Percentiles rank a stretch among this genome's conserved stretches.
These are phyloP conservation scores for Ophioninae sp. DNA, from an alignment of 2,888 invertebrate genomes.

Conservation along the genomic window DNA sequence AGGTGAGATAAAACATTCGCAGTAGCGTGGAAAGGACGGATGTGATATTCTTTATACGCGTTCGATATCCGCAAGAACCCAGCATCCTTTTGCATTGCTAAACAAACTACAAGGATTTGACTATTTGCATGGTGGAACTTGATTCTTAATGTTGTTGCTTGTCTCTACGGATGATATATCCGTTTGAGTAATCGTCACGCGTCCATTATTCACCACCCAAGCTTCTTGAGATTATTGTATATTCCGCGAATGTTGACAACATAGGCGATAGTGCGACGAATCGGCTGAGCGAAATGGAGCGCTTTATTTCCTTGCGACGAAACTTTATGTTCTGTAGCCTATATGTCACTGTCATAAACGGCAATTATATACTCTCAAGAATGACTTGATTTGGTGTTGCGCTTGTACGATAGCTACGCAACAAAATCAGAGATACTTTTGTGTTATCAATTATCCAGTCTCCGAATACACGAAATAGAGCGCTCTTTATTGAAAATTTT, in stretches of 20 bases:
- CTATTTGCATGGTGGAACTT: slow-evolving; percentile 43
- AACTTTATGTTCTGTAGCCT: slow-evolving; percentile 53
- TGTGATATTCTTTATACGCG: slow-evolving; percentile 12
- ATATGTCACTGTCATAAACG: slow-evolving; percentile 42
- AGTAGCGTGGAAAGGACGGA: slow-evolving; percentile 35
- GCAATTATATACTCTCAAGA: slow-evolving; percentile 35
- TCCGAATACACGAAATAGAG: neutral
- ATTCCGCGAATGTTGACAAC: slow-evolving; percentile 16
- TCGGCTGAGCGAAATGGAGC: slow-evolving; percentile 30
- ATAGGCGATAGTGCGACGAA: slow-evolving; percentile 11
- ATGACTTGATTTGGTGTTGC: neutral
- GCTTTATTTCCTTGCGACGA: slow-evolving; percentile 40
- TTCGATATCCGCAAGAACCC: slow-evolving; percentile 34
- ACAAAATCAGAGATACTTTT: neutral
- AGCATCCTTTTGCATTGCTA: slow-evolving; percentile 26
- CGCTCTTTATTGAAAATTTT: neutral
- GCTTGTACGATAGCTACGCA: neutral
- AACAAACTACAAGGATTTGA: slow-evolving; percentile 32
- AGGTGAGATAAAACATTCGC: slow-evolving; percentile 68
- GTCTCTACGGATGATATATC: slow-evolving; percentile 5
- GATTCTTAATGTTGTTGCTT: slow-evolving; percentile 30
- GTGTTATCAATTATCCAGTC: neutral
- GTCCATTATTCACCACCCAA: slow-evolving; percentile 32
- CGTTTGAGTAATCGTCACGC: slow-evolving; percentile 36
- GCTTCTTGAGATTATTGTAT: slow-evolving; percentile 38